Evolutionary conservation across 2,888 invertebrate genomes (phyloP).

Genomic region (Chloroclystis v-ata): DNA sequence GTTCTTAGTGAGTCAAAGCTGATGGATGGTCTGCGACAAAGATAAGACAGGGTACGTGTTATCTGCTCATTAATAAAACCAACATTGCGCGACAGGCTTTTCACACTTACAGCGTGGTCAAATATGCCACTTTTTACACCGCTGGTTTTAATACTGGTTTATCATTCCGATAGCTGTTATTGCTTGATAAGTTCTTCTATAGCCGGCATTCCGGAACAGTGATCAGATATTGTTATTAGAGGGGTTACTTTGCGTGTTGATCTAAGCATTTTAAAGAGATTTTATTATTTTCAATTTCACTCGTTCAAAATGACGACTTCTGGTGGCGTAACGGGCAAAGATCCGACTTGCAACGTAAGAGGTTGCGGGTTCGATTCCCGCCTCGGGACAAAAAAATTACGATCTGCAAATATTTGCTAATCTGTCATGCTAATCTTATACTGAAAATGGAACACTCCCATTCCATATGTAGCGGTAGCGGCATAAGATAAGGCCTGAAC

Average conservation of each 20-base stretch:
- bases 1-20: constrained; percentile 34
- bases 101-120: constrained; percentile 23
- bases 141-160: constrained; percentile 12
- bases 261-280: not conserved
- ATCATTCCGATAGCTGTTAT: constrained; percentile 3
- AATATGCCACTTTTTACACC: constrained; percentile 22
- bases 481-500: too few species aligned
- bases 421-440: too few species aligned
- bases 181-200: not conserved
- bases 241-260: not conserved
- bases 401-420: too few species aligned
- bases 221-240: not conserved
- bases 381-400: too few species aligned
- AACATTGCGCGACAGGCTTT: constrained; percentile 18
- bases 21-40: constrained; percentile 41
- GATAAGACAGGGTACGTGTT: constrained; percentile 44
- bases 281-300: not conserved
- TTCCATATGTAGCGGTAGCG: too few species aligned
- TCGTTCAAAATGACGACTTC: too few species aligned
- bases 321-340: too few species aligned
- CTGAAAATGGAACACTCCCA: too few species aligned
- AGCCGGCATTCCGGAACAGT: too few species aligned
- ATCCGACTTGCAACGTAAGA: too few species aligned
- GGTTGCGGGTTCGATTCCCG: too few species aligned
- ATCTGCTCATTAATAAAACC: constrained; percentile 22